Evolutionary conservation across 1,140 invertebrate species (phyloP), one percentile per base, ranked within the genome.

Genomic region (Cephus cinctus): DNA sequence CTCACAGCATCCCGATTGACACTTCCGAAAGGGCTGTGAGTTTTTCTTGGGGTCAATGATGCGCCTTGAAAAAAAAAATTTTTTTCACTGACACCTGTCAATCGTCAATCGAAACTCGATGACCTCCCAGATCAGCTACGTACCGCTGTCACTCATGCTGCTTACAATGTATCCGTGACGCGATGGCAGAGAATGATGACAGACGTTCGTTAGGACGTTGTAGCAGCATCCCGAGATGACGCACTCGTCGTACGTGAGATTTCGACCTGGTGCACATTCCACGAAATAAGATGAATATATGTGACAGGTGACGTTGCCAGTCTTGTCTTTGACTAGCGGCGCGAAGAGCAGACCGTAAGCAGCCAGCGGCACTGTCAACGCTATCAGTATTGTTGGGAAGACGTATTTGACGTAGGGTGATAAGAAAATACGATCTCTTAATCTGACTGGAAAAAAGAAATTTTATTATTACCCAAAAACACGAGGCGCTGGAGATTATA

Each of bases 141-240:
- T n/a, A n/a, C n/a, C n/a, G n/a, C n/a, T n/a, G n/a, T n/a, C n/a
- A n/a, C n/a, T n/a, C n/a, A n/a, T 20, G 5, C 8, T n/a, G 0
- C 8, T 2, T 20, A 22, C 44, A 3, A 18, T 43, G 32, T 63
- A 63, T 20, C 43, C 52, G 14, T 62, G 45, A n/a, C 38, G 42
- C 1, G 56, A 50, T 4, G 63, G 59, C 4, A 56, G 22, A 6
- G 59, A 36, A 41, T 62, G 61, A 42, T 45, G 60, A 27, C 61
- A 64, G 8, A 46, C 8, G 9, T 19, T 32, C n/a, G 27, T 15
- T 5, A 41, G 38, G 5, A 39, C 47, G 18, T 50, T 23, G 52
- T 57, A 62, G 43, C 61, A 64, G 35, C 61, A 62, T 32, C 43
- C 47, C 3, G 41, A 44, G 18, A 50, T 23, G 11, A 27, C 25